Percentiles rank a stretch among this genome's conserved stretches.
These are phyloP conservation scores for Campylomormyrus tamandua DNA, from an alignment of 2,113 vertebrate genomes.

Conservation along the genomic window DNA sequence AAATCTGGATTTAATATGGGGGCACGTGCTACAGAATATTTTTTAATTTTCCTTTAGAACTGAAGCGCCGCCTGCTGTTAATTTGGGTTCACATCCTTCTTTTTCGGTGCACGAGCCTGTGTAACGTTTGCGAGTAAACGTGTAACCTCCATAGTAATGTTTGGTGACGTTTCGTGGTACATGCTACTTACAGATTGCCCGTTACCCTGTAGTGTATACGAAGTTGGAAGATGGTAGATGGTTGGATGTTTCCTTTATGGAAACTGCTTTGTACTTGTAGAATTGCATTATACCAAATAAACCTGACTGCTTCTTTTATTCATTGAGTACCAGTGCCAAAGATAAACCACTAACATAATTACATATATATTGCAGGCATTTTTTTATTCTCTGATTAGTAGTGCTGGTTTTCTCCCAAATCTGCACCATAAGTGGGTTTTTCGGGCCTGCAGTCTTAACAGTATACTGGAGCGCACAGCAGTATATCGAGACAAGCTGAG, in stretches of 20 bases:
- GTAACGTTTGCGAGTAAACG: not conserved
- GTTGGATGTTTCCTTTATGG: not conserved
- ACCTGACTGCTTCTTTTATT: not conserved
- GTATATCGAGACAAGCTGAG: not conserved
- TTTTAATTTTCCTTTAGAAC: not conserved
- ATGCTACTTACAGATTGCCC: not conserved
- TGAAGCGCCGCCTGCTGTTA: conserved; percentile 44
- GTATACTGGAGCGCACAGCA: not conserved
- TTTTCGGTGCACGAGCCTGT: not conserved
- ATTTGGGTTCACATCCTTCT: not conserved
- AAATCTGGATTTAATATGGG: not conserved
- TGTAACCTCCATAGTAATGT: not conserved
- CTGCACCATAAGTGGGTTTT: not conserved
- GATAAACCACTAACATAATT: not conserved
- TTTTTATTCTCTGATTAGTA: not conserved
- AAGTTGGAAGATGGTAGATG: not conserved
- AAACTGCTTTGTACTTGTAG: not conserved
- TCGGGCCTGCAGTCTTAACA: not conserved
- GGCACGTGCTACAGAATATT: not conserved
- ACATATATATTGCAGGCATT: not conserved
- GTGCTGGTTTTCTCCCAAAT: not conserved
- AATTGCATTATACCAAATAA: not conserved
- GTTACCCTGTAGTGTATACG: not conserved
- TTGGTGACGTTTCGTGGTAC: not conserved
- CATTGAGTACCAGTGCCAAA: not conserved